Evolutionary conservation across 1,140 invertebrate genomes (phyloP).

Genomic region (Drosophila elegans): DNA sequence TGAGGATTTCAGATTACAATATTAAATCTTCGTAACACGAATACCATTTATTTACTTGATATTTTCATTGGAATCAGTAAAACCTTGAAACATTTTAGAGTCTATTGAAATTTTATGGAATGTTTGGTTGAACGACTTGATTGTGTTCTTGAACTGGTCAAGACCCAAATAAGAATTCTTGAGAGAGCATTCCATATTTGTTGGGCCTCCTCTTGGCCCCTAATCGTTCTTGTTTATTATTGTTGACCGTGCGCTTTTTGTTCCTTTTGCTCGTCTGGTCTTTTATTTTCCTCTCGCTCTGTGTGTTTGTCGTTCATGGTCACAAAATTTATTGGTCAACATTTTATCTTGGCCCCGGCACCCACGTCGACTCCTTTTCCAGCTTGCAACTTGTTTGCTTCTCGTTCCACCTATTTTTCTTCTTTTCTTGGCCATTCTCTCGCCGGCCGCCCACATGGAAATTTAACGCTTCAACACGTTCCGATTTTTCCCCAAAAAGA

Average conservation of each 20-base stretch:
- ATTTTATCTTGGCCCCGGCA: slow-evolving; percentile 66
- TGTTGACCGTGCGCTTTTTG: slow-evolving; percentile 44
- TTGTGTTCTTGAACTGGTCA: neutral
- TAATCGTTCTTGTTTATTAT: slow-evolving; percentile 60
- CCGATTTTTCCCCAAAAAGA: slow-evolving; percentile 41
- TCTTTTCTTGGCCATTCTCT: slow-evolving; percentile 12
- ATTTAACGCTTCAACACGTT: slow-evolving; percentile 77
- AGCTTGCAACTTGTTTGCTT: slow-evolving; percentile 63
- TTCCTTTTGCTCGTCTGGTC: slow-evolving; percentile 24
- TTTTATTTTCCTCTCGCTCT: slow-evolving; percentile 43
- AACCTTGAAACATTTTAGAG: neutral
- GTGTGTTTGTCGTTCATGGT: slow-evolving; percentile 62
- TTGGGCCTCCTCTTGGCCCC: slow-evolving; percentile 12
- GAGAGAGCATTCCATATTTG: slow-evolving; percentile 48
- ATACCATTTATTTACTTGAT: neutral
- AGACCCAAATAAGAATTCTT: slow-evolving; percentile 9
- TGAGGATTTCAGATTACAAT: no score
- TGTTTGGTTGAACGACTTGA: slow-evolving; percentile 4
- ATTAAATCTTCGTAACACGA: neutral
- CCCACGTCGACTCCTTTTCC: slow-evolving; percentile 34
- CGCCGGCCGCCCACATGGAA: slow-evolving; percentile 62
- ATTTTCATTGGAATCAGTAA: neutral
- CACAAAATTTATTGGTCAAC: slow-evolving; percentile 79
- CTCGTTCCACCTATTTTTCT: slow-evolving; percentile 11
- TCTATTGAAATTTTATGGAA: neutral